Conservation (phyloP, 2,888 invertebrate genomes). For the Phyllotreta striolata region DNA sequence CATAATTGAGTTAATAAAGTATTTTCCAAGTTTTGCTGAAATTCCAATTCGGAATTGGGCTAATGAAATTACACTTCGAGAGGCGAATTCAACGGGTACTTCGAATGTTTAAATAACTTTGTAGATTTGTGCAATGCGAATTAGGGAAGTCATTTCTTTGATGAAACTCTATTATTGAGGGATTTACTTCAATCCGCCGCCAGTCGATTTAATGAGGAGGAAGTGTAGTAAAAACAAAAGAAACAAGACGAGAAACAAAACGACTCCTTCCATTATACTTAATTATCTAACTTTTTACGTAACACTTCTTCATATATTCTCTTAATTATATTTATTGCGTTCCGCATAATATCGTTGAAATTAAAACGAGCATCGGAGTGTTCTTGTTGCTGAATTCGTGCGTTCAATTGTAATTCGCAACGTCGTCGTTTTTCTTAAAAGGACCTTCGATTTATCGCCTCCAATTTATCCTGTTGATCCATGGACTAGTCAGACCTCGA, state of each 20-base stretch:
- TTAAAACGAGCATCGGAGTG: too few relatives aligned
- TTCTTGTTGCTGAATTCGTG: background rate
- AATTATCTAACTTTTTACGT: too few relatives aligned
- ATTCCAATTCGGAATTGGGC: conserved; percentile 31
- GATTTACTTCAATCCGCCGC: conserved; percentile 16
- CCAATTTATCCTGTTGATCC: conserved; percentile 38
- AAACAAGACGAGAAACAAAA: too few relatives aligned
- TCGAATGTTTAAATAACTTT: conserved; percentile 36
- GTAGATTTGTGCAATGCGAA: conserved; percentile 30
- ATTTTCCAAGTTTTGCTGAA: conserved; percentile 32
- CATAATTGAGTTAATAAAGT: conserved; percentile 35
- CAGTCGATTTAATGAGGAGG: background rate
- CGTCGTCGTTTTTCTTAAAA: conserved; percentile 33
- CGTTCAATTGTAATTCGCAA: conserved; percentile 30
- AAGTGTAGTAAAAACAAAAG: too few relatives aligned
- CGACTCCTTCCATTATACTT: too few relatives aligned
- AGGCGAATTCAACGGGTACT: conserved; percentile 29
- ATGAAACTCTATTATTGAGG: conserved; percentile 19
- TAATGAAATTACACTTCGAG: conserved; percentile 31
- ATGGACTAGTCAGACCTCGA: conserved; percentile 27
- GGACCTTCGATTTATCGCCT: conserved; percentile 33
- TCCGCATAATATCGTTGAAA: too few relatives aligned
- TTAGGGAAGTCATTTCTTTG: conserved; percentile 25
- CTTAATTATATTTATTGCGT: too few relatives aligned
- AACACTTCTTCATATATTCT: too few relatives aligned